These are phyloP conservation scores for Zaprionus tsacasi DNA, from an alignment of 1,140 invertebrate species.

Conservation along the genomic window DNA sequence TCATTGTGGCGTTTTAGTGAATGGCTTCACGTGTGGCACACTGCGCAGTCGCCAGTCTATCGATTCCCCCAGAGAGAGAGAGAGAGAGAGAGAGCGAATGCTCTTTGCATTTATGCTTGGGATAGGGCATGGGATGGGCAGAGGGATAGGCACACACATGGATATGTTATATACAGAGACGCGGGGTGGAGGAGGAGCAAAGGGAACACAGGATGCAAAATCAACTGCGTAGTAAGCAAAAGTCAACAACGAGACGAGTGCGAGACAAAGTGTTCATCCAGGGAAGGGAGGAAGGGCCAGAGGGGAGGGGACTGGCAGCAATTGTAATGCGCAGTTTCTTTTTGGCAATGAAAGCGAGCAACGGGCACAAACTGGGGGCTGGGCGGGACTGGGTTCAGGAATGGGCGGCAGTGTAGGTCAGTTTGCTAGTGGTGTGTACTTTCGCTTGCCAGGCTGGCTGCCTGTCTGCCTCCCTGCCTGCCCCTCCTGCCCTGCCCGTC, in stretches of 20 bases:
- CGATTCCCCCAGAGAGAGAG: conserved; percentile 41
- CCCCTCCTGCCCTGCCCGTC: background rate
- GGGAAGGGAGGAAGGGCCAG: background rate
- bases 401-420: conserved; percentile 65
- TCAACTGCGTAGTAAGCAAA: conserved; percentile 80
- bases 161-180: conserved; percentile 19
- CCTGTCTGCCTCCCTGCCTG: background rate
- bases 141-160: background rate
- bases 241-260: conserved; percentile 58
- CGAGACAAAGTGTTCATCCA: conserved; percentile 39
- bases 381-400: conserved; percentile 30
- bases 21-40: conserved; percentile 55
- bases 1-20: conserved; percentile 58
- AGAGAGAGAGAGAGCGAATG: background rate
- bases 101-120: conserved; percentile 58
- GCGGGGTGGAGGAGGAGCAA: conserved; percentile 33
- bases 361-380: background rate
- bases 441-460: conserved; percentile 47
- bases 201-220: conserved; percentile 62
- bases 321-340: conserved; percentile 70
- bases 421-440: conserved; percentile 64
- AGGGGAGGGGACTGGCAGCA: conserved; percentile 7
- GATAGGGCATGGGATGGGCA: conserved; percentile 69
- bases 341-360: conserved; percentile 46
- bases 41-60: conserved; percentile 65